Percentiles rank a stretch among this genome's conserved stretches.
phyloP scores from a whole-genome alignment of 2,888 invertebrate genomes.

The Andrena flavipes region DNA sequence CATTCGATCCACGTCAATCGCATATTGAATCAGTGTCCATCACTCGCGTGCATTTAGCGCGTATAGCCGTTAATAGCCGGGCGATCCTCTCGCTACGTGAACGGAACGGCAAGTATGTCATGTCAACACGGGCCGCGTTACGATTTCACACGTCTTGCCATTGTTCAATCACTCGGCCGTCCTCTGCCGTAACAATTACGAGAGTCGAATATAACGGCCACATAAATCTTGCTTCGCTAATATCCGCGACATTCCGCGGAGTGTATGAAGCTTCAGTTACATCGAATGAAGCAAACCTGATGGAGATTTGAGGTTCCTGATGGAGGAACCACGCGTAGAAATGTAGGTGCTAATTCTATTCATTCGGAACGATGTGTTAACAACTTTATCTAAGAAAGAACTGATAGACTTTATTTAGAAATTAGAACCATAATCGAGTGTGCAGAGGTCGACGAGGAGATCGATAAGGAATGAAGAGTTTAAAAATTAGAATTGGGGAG shows the following conservation, averaged over 20 bases:
- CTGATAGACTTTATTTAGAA: too few relatives aligned
- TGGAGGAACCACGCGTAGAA: too few relatives aligned
- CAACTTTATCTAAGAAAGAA: too few relatives aligned
- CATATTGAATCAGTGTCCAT: conserved; percentile 74
- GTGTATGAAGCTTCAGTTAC: background rate
- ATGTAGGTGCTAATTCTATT: too few relatives aligned
- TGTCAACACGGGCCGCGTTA: conserved; percentile 64
- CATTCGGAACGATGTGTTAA: too few relatives aligned
- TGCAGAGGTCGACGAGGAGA: too few relatives aligned
- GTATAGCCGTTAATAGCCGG: conserved; percentile 69
- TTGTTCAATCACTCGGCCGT: conserved; percentile 33
- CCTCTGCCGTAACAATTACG: conserved; percentile 23
- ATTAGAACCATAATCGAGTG: too few relatives aligned
- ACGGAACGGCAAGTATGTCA: conserved; percentile 69
- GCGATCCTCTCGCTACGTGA: conserved; percentile 69
- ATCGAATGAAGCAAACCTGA: background rate
- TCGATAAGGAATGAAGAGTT: too few relatives aligned
- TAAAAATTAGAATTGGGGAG: too few relatives aligned
- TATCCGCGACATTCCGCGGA: background rate
- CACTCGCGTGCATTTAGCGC: conserved; percentile 64
- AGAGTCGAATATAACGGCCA: conserved; percentile 29
- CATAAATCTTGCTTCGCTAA: conserved; percentile 33
- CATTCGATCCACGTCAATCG: conserved; percentile 73
- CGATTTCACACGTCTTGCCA: conserved; percentile 59
- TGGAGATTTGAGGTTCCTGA: too few relatives aligned